phyloP scores from a whole-genome alignment of 1,140 invertebrate species.

The Drosophila ercepeae region DNA sequence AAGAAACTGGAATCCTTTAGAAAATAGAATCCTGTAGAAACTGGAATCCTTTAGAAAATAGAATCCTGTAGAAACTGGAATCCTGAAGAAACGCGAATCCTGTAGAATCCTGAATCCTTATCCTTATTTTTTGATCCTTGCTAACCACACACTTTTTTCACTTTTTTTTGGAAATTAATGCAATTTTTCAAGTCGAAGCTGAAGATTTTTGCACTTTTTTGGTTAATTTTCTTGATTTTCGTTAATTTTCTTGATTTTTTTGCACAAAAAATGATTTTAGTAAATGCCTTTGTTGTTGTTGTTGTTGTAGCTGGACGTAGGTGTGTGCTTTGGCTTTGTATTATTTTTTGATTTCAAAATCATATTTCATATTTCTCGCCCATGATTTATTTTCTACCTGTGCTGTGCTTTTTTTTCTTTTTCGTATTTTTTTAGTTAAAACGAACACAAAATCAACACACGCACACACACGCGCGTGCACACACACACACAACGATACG shows the following conservation, averaged over 20 bases:
- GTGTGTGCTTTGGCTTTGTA: constrained; percentile 36
- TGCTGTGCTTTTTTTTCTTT: too few relatives aligned
- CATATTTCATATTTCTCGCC: constrained; percentile 59
- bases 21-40: not conserved
- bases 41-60: too few relatives aligned
- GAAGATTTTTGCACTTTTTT: too few relatives aligned
- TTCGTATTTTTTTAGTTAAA: constrained; percentile 66
- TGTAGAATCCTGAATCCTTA: not conserved
- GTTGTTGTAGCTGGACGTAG: constrained; percentile 47
- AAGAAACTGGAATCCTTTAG: not conserved
- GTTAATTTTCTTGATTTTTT: too few relatives aligned
- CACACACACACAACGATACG: constrained; percentile 23
- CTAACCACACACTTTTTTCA: too few relatives aligned
- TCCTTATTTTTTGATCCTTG: too few relatives aligned
- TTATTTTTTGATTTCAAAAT: constrained; percentile 44
- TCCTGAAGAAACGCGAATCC: too few relatives aligned
- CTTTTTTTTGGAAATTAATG: too few relatives aligned
- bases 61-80: not conserved
- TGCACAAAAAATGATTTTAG: too few relatives aligned
- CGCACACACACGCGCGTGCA: constrained; percentile 36
- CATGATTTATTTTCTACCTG: constrained; percentile 69
- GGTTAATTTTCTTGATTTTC: too few relatives aligned
- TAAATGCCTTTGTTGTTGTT: too few relatives aligned
- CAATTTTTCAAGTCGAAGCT: too few relatives aligned
- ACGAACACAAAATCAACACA: constrained; percentile 68